phyloP scores from a whole-genome alignment of 1,140 invertebrate genomes.

The Zaprionus tsacasi region DNA sequence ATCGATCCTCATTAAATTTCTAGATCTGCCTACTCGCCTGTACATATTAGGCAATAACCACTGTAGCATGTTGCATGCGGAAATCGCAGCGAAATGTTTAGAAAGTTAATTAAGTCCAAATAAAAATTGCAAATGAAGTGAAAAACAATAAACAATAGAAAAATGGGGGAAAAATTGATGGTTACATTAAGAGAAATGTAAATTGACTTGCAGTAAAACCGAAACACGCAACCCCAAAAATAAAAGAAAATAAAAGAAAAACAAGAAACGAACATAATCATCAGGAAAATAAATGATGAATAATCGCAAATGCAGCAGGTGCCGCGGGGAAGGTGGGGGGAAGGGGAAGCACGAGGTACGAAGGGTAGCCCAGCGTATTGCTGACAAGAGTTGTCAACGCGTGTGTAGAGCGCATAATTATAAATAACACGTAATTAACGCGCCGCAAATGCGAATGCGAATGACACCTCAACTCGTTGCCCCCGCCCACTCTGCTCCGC shows the following conservation, averaged over 20 bases:
- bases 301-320: slow-evolving; percentile 28
- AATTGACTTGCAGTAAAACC: slow-evolving; percentile 26
- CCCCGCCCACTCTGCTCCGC: not conserved
- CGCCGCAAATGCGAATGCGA: slow-evolving; percentile 68
- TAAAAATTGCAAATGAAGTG: slow-evolving; percentile 28
- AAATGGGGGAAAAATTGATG: not conserved
- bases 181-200: slow-evolving; percentile 16
- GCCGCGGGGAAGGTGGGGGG: not conserved
- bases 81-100: slow-evolving; percentile 54
- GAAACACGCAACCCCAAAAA: slow-evolving; percentile 44
- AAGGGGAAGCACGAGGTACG: not conserved
- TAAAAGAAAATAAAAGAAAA: not conserved
- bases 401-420: slow-evolving; percentile 77
- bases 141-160: not conserved
- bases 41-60: not conserved
- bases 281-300: slow-evolving; percentile 57
- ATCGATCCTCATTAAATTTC: not conserved
- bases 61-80: slow-evolving; percentile 23
- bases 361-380: slow-evolving; percentile 29
- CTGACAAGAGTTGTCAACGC: slow-evolving; percentile 79
- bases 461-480: slow-evolving; percentile 65
- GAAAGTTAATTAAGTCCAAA: slow-evolving; percentile 53
- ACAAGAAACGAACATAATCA: slow-evolving; percentile 8
- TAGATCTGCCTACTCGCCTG: not conserved
- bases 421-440: slow-evolving; percentile 82